Evolutionary conservation across 2,797 vertebrate species (phyloP), one percentile per base, ranked within the genome.

Genomic region (Mormyrus hasselquistii): DNA sequence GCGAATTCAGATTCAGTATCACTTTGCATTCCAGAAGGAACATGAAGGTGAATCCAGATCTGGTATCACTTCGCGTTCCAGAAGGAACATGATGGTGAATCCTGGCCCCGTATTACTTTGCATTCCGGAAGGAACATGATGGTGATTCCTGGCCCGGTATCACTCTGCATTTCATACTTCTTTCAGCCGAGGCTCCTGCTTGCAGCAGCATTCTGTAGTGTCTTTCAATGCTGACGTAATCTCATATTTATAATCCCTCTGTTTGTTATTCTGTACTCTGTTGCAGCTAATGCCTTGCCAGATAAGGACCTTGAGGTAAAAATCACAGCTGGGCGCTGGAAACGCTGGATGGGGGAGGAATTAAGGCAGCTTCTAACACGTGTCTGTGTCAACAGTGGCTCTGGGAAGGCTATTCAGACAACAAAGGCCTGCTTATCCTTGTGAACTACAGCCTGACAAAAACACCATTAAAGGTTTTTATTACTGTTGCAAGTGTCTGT

Each of bases 261-360:
- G 87, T 55, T 29, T 53, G 69, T 41, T 55, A 53, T 79, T n/a
- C 29, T 14, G 47, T n/a, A 69, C 12, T 38, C 44, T 47, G 16
- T 16, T 73, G 87, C 55, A 7, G 55, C 29, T 44, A 62, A 41
- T 87, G 86, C 22, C 25, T 53, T 62, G 86, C 14, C 50, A 53
- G 86, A 57, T 87, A 41, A 87, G 86, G 86, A 87, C 52, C 79
- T 59, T 57, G 52, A 87, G 38, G 86, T 87, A 52, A 44, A 69
- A 53, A 87, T 59, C 86, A 87, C 50, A 52, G 84, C 84, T 29
- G 84, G 84, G 53, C 2, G 34, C 25, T 38, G 53, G 52, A n/a
- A 57, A 57, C 53, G 52, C 22, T 57, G 52, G 25, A 57, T 87
- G 55, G 87, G n/a, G 53, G 34, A 44, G 38, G 38, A 65, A 47